These are phyloP conservation scores for Pelmatolapia mariae DNA, from an alignment of 2,113 vertebrate genomes.

Conservation along the genomic window DNA sequence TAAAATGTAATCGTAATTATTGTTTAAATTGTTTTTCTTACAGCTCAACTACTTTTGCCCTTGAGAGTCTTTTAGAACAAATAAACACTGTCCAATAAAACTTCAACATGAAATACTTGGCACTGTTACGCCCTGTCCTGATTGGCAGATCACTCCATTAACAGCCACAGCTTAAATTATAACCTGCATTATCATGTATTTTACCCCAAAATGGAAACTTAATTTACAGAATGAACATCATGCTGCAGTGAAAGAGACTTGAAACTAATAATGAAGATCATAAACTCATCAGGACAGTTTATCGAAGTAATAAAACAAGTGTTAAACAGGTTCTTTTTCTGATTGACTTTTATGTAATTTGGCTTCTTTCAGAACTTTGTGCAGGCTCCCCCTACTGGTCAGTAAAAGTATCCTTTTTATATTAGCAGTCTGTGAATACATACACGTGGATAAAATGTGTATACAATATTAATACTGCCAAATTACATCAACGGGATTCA, in stretches of 20 bases:
- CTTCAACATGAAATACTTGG: neutral
- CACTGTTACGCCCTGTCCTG: neutral
- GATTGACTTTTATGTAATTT: neutral
- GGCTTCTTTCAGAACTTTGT: neutral
- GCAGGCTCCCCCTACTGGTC: neutral
- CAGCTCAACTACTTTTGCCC: neutral
- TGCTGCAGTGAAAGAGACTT: neutral
- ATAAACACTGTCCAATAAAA: neutral
- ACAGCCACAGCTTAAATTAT: neutral
- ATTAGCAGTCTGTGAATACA: neutral
- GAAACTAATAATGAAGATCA: rapidly evolving
- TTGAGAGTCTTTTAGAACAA: neutral
- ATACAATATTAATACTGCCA: neutral
- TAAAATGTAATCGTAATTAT: neutral
- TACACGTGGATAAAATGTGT: neutral
- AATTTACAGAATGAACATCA: neutral
- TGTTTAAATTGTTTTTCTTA: neutral
- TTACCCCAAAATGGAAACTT: neutral
- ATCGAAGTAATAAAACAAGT: neutral
- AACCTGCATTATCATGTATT: neutral
- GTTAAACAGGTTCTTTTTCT: neutral
- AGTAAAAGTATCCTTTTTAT: neutral
- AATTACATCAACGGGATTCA: neutral
- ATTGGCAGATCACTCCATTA: neutral
- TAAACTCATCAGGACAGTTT: neutral